Evolutionary conservation across 2,113 vertebrate genomes (phyloP), one percentile per base, ranked within the genome.

Genomic region (Carollia perspicillata): DNA sequence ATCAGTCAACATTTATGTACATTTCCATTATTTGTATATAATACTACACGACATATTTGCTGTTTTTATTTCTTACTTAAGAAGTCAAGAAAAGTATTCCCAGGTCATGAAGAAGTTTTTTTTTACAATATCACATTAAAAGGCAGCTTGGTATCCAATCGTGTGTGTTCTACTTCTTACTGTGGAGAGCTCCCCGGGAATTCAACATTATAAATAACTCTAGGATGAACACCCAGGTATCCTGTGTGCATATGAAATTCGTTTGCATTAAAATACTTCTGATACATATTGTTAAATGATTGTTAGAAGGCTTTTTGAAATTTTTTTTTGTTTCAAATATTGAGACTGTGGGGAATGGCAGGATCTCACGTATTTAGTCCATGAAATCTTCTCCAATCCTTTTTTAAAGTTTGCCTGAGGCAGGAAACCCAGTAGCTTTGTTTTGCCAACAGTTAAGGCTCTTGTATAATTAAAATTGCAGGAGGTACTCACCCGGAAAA

Each of bases 401-500:
- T 92, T 97, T 95, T 92, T 40, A 89, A 95, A 60, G 6, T 93
- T 93, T 58, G 71, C 75, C 55, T 63, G 58, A 92, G 89, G 40
- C 95, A 95, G 69, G 79, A 97, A 97, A 81, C 42, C n/a, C 66
- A 94, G 83, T 84, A 87, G 88, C 90, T 96, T 96, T 97, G 83
- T 94, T 97, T 96, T 90, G 88, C 65, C 72, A 95, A 94, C 68
- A 66, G 68, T 86, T 97, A 93, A 86, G 63, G 33, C 30, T 96
- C 58, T 91, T 95, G 93, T 93, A 94, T 97, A 97, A 97, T 98
- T 98, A 97, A 97, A 97, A 94, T 66, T 78, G 92, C 55, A 90
- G 95, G 90, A 96, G 23, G 80, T 84, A 78, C 51, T 80, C 74
- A 93, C 44, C 11, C 22, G 79, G 55, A 84, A 90, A 93, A 53